A percentile compares a stretch with the other conserved stretches of the same genome.
These are phyloP conservation scores for Melieria picta DNA, from an alignment of 2,888 invertebrate genomes.

Conservation along the genomic window DNA sequence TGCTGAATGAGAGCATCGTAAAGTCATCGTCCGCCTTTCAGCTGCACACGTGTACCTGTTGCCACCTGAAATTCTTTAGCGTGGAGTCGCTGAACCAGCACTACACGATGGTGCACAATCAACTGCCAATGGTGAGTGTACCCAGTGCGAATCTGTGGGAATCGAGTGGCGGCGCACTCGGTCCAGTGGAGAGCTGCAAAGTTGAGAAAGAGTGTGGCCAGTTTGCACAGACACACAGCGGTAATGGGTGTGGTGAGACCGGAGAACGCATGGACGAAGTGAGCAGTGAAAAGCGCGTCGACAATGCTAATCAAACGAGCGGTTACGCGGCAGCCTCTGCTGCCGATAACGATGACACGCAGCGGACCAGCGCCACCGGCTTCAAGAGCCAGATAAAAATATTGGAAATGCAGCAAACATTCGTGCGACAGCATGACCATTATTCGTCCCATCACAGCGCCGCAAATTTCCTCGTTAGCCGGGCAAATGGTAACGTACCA, in stretches of 20 bases:
- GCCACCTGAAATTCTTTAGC: slow-evolving; percentile 60
- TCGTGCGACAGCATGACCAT: slow-evolving; percentile 18
- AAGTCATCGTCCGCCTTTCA: slow-evolving; percentile 60
- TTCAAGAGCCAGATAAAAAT: slow-evolving; percentile 26
- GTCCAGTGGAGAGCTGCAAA: slow-evolving; percentile 10
- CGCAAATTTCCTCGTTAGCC: neutral
- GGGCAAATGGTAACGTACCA: neutral
- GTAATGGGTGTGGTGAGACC: neutral
- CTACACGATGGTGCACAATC: slow-evolving; percentile 38
- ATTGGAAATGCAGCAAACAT: slow-evolving; percentile 34
- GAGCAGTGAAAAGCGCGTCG: neutral
- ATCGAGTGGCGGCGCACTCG: slow-evolving; percentile 2
- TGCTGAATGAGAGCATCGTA: slow-evolving; percentile 64
- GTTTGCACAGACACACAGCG: neutral
- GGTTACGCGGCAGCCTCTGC: neutral
- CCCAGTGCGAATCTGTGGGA: slow-evolving; percentile 41
- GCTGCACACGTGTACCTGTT: slow-evolving; percentile 57
- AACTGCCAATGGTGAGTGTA: slow-evolving; percentile 55
- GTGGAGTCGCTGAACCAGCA: slow-evolving; percentile 58
- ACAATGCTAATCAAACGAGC: neutral
- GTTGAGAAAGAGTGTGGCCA: slow-evolving; percentile 1
- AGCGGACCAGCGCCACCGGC: neutral
- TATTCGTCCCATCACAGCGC: too few species aligned
- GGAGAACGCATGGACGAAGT: neutral
- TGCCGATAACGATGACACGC: neutral